Percentiles rank a stretch among this genome's conserved stretches.
Conservation (phyloP, 2,113 vertebrate species). For the Carlito syrichta region DNA sequence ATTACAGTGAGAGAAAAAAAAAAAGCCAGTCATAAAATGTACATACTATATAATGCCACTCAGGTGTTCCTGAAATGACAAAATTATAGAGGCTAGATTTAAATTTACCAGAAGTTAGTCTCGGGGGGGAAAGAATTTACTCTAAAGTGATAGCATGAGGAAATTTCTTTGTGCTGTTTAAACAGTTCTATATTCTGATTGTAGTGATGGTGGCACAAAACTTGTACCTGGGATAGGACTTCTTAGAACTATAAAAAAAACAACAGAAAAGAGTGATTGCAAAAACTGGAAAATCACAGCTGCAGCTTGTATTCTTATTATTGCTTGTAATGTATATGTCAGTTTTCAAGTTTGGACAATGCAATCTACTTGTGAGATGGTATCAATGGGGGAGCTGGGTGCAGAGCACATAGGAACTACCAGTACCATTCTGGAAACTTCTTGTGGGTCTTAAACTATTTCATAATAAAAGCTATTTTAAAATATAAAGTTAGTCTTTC, state of each 20-base stretch:
- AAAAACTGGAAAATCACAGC: background rate
- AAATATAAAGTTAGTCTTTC: background rate
- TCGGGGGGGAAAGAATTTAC: background rate
- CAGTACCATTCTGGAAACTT: background rate
- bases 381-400: rapidly evolving
- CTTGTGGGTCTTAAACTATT: background rate
- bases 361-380: background rate
- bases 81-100: background rate
- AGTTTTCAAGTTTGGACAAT: background rate
- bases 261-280: background rate
- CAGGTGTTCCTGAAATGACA: background rate
- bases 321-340: background rate
- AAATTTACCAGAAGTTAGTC: background rate
- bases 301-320: rapidly evolving
- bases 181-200: background rate
- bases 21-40: background rate
- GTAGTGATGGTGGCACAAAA: background rate
- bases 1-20: rapidly evolving
- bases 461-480: background rate
- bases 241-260: background rate
- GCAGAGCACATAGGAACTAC: background rate
- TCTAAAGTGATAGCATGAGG: too few relatives aligned
- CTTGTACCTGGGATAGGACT: background rate
- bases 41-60: background rate
- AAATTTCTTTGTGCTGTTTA: too few relatives aligned